phyloP scores from a whole-genome alignment of 64 coral and sea anemone genomes.

The Platygyra sinensis region DNA sequence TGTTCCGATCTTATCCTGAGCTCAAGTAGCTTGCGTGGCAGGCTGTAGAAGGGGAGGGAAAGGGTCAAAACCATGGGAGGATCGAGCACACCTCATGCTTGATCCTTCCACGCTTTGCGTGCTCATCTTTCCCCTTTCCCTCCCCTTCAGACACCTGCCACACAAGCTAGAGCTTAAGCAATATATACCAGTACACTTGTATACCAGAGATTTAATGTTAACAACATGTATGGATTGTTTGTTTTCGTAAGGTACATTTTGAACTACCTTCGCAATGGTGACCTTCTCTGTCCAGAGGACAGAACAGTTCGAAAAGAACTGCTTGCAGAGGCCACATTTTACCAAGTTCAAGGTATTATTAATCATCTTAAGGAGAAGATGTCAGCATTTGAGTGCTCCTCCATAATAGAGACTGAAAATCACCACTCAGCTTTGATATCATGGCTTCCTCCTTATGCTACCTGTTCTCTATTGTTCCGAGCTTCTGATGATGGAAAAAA shows the following conservation, averaged over 20 bases:
- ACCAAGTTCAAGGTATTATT: constrained; percentile 47
- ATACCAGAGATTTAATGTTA: too few species aligned
- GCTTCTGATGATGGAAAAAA: constrained; percentile 39
- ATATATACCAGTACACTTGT: too few species aligned
- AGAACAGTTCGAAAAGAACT: constrained; percentile 13
- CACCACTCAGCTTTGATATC: neutral
- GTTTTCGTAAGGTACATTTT: constrained; percentile 37
- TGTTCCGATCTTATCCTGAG: too few species aligned
- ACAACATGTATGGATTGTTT: neutral
- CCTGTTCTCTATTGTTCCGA: constrained; percentile 25
- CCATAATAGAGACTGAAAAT: neutral
- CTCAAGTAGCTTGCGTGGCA: too few species aligned
- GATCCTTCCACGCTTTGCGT: too few species aligned
- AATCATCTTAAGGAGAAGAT: neutral
- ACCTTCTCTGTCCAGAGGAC: constrained; percentile 33
- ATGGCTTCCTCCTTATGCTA: neutral
- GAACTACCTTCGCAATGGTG: constrained; percentile 61
- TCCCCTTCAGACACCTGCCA: too few species aligned
- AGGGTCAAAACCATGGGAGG: too few species aligned
- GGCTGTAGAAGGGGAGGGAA: too few species aligned
- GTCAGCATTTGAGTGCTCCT: neutral
- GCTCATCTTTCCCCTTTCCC: too few species aligned
- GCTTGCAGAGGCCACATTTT: constrained; percentile 53
- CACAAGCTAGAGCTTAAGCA: too few species aligned
- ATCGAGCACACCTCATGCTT: too few species aligned